These are phyloP conservation scores for Galerucella nymphaeae DNA, from an alignment of 2,888 invertebrate species.

Conservation along the genomic window DNA sequence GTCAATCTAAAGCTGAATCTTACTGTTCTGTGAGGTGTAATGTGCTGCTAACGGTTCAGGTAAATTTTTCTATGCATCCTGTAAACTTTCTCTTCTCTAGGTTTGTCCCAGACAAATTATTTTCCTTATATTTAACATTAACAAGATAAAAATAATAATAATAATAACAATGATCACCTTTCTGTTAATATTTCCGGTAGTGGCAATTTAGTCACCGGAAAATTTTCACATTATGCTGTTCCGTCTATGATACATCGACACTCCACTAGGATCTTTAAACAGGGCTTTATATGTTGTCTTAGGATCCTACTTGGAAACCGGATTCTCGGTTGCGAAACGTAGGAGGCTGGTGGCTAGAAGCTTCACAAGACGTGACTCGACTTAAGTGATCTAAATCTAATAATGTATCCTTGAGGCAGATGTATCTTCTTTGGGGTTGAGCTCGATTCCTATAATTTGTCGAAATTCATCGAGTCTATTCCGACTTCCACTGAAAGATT, in stretches of 20 bases:
- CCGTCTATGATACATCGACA: not conserved
- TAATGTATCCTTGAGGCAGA: conserved; percentile 53
- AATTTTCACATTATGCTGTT: conserved; percentile 5
- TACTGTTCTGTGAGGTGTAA: too few species aligned
- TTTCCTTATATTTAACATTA: too few species aligned
- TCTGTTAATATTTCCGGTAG: too few species aligned
- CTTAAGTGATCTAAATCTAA: conserved; percentile 57
- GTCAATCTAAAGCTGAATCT: too few species aligned
- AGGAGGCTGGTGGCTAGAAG: conserved; percentile 57
- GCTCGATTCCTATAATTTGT: conserved; percentile 13
- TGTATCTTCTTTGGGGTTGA: conserved; percentile 40
- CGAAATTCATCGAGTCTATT: not conserved
- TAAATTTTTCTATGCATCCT: too few species aligned
- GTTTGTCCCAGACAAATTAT: too few species aligned
- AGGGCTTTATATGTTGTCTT: conserved; percentile 56
- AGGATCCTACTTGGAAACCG: conserved; percentile 56
- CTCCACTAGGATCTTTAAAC: conserved; percentile 30
- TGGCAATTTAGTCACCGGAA: conserved; percentile 1
- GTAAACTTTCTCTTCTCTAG: too few species aligned
- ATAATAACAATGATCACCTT: too few species aligned
- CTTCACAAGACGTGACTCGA: conserved; percentile 57
- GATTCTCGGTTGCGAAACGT: conserved; percentile 57
- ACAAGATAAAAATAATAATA: too few species aligned
- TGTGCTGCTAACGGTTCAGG: too few species aligned
- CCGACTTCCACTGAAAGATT: not conserved